phyloP scores from a whole-genome alignment of 1,140 invertebrate genomes.

The Ylistrum balloti region DNA sequence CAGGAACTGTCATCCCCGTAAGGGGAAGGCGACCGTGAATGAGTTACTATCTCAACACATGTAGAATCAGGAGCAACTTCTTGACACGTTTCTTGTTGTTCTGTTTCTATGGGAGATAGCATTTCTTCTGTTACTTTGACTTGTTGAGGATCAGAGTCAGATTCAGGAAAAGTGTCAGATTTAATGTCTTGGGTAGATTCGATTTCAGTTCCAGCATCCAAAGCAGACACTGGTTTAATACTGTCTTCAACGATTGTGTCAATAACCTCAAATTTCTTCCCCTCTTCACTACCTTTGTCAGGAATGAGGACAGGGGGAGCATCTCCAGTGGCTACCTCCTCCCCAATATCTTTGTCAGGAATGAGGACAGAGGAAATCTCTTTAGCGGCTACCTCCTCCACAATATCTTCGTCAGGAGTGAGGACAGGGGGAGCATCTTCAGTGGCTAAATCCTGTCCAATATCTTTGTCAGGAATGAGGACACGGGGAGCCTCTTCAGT shows the following conservation, averaged over 20 bases:
- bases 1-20: background rate
- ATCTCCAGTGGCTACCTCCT: background rate
- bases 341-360: background rate
- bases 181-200: too few species aligned
- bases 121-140: background rate
- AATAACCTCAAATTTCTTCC: too few species aligned
- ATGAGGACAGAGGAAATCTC: background rate
- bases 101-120: background rate
- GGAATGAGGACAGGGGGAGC: background rate
- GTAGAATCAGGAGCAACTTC: background rate
- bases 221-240: background rate
- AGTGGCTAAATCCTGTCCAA: background rate
- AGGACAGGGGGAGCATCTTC: background rate
- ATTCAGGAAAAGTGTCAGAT: background rate
- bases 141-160: too few species aligned
- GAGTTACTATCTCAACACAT: background rate
- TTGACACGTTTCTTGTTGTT: background rate
- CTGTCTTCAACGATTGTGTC: background rate
- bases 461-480: background rate
- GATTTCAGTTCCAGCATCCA: too few species aligned
- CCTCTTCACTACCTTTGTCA: background rate
- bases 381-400: background rate
- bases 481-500: background rate
- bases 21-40: background rate
- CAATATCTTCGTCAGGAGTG: background rate